These are phyloP conservation scores for Tenebrio molitor DNA, from an alignment of 1,140 invertebrate species.

Conservation along the genomic window DNA sequence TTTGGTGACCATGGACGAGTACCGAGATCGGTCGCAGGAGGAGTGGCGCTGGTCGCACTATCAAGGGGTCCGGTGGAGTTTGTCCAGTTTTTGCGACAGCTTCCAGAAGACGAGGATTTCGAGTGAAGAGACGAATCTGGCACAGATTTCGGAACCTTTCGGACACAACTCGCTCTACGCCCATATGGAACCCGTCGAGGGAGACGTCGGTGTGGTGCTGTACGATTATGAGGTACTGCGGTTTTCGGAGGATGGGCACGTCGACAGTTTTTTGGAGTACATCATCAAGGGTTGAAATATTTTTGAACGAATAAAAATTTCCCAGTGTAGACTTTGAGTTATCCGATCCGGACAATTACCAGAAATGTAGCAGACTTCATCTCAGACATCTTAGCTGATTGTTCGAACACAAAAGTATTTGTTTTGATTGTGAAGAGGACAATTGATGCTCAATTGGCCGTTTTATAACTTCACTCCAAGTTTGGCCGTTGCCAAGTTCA, in stretches of 20 bases:
- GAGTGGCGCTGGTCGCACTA: slow-evolving; percentile 22
- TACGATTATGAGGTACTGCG: background rate
- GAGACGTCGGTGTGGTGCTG: background rate
- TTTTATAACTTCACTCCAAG: background rate
- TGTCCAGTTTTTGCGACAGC: background rate
- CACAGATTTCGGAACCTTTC: background rate
- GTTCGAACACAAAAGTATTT: background rate
- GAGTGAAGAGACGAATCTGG: background rate
- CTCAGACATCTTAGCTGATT: background rate
- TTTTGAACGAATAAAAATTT: too few species aligned
- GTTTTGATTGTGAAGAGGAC: background rate
- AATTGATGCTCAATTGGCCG: slow-evolving; percentile 6
- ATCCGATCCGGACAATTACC: too few species aligned
- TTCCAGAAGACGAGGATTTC: background rate
- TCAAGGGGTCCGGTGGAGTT: background rate
- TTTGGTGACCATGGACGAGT: slow-evolving; percentile 3
- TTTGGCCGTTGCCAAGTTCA: background rate
- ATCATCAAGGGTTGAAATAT: background rate
- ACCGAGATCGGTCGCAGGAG: background rate
- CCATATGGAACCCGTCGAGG: background rate
- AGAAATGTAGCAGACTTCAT: too few species aligned
- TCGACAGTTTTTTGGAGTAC: slow-evolving; percentile 13
- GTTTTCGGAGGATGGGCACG: background rate
- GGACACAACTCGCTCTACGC: background rate
- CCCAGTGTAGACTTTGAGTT: too few species aligned